These are phyloP conservation scores for Caiman crocodilus DNA, from an alignment of 2,797 vertebrate species.

Conservation along the genomic window DNA sequence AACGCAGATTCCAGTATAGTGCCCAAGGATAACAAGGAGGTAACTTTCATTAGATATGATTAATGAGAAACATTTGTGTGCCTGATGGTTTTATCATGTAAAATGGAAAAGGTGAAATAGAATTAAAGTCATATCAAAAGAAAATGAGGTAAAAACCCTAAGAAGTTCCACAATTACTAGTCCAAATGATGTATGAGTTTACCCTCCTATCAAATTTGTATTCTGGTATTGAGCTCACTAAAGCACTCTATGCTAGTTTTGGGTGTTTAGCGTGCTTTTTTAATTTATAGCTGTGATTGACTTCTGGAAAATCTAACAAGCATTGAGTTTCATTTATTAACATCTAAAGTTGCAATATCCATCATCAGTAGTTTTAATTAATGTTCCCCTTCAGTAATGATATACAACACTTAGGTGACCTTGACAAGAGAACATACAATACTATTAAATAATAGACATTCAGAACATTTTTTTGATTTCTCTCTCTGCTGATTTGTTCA, in stretches of 20 bases:
- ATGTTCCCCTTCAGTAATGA: slow-evolving; percentile 49
- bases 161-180: background rate
- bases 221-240: background rate
- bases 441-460: slow-evolving; percentile 33
- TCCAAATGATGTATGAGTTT: background rate
- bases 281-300: slow-evolving; percentile 66
- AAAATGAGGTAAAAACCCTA: background rate
- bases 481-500: slow-evolving; percentile 28
- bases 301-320: slow-evolving; percentile 64
- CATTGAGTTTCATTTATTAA: slow-evolving; percentile 68
- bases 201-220: slow-evolving; percentile 16
- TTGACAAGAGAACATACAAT: slow-evolving; percentile 24
- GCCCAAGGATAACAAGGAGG: background rate
- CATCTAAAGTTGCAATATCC: slow-evolving; percentile 50
- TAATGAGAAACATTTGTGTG: slow-evolving; percentile 16
- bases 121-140: background rate
- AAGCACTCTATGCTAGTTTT: background rate
- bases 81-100: background rate
- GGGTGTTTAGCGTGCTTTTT: slow-evolving; percentile 34
- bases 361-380: slow-evolving; percentile 63
- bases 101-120: slow-evolving; percentile 11
- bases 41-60: slow-evolving; percentile 17
- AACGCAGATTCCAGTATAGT: background rate
- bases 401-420: slow-evolving; percentile 42
- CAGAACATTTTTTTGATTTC: slow-evolving; percentile 60